Conservation (phyloP, 2,888 invertebrate genomes). For the Calephelis perditalis region DNA sequence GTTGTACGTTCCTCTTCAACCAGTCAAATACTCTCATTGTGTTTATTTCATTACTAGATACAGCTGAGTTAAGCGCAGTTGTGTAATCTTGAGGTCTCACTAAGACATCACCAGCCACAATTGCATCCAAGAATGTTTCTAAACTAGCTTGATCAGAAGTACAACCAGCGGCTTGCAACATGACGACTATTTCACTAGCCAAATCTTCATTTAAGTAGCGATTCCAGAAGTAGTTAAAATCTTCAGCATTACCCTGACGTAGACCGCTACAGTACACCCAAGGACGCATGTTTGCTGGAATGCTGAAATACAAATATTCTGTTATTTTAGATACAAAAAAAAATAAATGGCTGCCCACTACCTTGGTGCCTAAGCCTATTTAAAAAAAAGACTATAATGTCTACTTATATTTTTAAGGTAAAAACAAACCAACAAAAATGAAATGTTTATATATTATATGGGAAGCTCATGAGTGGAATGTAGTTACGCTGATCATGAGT, state of each 20-base stretch:
- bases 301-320: constrained; percentile 19
- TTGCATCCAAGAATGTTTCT: constrained; percentile 43
- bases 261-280: constrained; percentile 88
- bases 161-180: constrained; percentile 84
- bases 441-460: too few relatives aligned
- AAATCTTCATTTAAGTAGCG: constrained; percentile 78
- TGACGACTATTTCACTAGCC: constrained; percentile 81
- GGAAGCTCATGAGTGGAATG: too few relatives aligned
- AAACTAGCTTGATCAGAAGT: constrained; percentile 66
- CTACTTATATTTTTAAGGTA: too few relatives aligned
- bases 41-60: constrained; percentile 74
- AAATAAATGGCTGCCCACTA: too few relatives aligned
- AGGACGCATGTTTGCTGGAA: constrained; percentile 72
- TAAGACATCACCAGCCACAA: constrained; percentile 40
- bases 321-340: constrained; percentile 1
- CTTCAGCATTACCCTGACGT: constrained; percentile 75
- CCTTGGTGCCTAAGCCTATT: too few relatives aligned
- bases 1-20: constrained; percentile 49
- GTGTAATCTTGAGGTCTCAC: constrained; percentile 64
- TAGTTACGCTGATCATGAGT: too few relatives aligned
- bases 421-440: too few relatives aligned
- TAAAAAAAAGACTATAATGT: too few relatives aligned
- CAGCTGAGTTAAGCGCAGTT: constrained; percentile 65
- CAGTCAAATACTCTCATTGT: constrained; percentile 75
- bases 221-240: constrained; percentile 83